phyloP scores from a whole-genome alignment of 2,797 vertebrate genomes.

The Hydrolagus colliei region DNA sequence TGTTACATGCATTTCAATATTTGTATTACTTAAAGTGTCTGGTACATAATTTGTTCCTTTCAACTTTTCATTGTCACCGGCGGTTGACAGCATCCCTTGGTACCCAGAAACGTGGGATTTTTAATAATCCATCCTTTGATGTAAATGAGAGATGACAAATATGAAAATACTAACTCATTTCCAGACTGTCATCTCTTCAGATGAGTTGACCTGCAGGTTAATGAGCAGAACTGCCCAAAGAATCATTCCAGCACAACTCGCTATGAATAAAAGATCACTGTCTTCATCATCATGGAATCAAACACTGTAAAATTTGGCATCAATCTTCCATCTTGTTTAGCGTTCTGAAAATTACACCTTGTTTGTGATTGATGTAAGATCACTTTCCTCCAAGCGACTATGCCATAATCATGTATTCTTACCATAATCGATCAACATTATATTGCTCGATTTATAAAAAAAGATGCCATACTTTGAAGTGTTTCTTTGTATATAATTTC shows the following conservation, averaged over 20 bases:
- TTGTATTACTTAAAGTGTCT: neutral
- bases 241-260: conserved; percentile 1
- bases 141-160: conserved; percentile 24
- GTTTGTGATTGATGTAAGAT: too few relatives aligned
- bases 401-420: neutral
- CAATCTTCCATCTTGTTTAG: neutral
- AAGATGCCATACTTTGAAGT: too few relatives aligned
- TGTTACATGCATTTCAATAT: neutral
- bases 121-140: conserved; percentile 36
- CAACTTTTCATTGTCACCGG: neutral
- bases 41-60: neutral
- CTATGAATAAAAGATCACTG: neutral
- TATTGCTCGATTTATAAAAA: neutral
- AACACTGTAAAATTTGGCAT: conserved; percentile 1
- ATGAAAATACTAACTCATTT: conserved; percentile 27
- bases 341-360: neutral
- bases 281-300: neutral
- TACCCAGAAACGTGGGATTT: conserved; percentile 33
- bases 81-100: neutral
- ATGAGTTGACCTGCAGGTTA: conserved; percentile 33
- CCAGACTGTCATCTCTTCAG: conserved; percentile 34
- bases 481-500: neutral
- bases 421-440: neutral
- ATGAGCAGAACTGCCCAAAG: neutral
- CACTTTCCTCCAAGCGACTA: neutral